Base-by-base conservation (phyloP, 2,113 vertebrate species). In the Hydrochoerus hydrochaeris region DNA sequence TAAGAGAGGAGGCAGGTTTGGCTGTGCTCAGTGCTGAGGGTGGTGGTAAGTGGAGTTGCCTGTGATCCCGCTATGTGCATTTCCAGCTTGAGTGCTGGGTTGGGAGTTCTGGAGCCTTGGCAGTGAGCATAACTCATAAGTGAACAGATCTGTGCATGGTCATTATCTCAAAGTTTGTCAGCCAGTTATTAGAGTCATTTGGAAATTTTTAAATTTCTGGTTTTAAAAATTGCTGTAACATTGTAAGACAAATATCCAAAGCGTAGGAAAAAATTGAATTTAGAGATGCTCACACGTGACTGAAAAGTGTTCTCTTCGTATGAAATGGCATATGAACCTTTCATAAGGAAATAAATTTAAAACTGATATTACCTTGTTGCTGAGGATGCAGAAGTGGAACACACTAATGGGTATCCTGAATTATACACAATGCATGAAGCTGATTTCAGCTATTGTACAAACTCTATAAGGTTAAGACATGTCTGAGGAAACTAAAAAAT, bases 291-390 rank as follows among this genome's bases (percentile, higher is more conserved):
- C 44, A 91, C 52, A 73, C 67, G 78, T 65, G 52, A 78, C 38
- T 86, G 58, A 86, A 90, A 88, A 82, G 89, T 78, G 28, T 41
- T 73, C 32, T 93, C 84, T 95, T 94, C 49, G 85, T 84, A 63
- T 71, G 30, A 82, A 49, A 46, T 3, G 75, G 62, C 24, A 46
- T 0, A 12, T 46, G 49, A 89, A 52, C 32, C 22, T 35, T 80
- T 83, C 62, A 65, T 62, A 87, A 92, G 30, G 35, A 94, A 60
- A 38, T 9, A 2, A 83, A 67, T 86, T 88, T 62, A 30, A 73
- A 93, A 78, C 57, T 14, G 58, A 11, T 5, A 88, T 85, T 71
- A n/a, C 35, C 14, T 30, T 80, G 24, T 46, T 71, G 78, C 52
- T 78, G n/a, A 92, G 92, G 19, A n/a, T 13, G 41, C 19, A 85